Base-by-base conservation (phyloP, 2,888 invertebrate species). In the Deroplatys truncata region DNA sequence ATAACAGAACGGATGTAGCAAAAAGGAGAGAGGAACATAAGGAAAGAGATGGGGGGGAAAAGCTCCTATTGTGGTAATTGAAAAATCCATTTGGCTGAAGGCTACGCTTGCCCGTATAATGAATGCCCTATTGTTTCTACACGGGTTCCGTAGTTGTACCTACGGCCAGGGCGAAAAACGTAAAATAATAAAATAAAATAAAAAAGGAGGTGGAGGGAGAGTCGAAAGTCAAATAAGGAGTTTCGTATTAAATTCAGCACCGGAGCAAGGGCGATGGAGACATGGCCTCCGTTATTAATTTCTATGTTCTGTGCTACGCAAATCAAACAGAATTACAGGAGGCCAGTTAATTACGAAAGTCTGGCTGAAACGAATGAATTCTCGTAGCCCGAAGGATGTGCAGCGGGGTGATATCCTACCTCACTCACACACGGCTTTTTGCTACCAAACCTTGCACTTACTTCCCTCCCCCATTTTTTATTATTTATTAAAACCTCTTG, bases 271-370 rank as follows among this genome's bases (percentile, higher is more conserved):
- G 87, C 15, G 49, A 35, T 82, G 87, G 31, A 28, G 56, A 83
- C 85, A 82, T 90, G 89, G 89, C 90, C 90, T 88, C 89, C 89
- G 90, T 91, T 91, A 91, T 91, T 91, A 91, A 91, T 91, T 91
- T 91, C 91, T 90, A 90, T 91, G 91, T 90, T 90, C 90, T 90
- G 85, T 85, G 85, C 85, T 85, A 49, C 88, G 89, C 56, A 91
- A 91, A 91, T 91, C 91, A 91, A 91, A 91, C 91, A 91, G 90
- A 90, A 91, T 91, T 91, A 91, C 91, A 85, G 89, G 90, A 87
- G 91, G 89, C 83, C 88, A 89, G 91, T 91, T 91, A 91, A 91
- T 91, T 91, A 91, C 89, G 89, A 91, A 90, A 84, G 86, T 89
- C 72, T 35, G 86, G 56, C 20, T 72, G 56, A 72, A 72, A 72